A percentile compares a stretch with the other conserved stretches of the same genome.
These are phyloP conservation scores for Puffinus mauretanicus DNA, from an alignment of 2,113 vertebrate species.

Conservation along the genomic window DNA sequence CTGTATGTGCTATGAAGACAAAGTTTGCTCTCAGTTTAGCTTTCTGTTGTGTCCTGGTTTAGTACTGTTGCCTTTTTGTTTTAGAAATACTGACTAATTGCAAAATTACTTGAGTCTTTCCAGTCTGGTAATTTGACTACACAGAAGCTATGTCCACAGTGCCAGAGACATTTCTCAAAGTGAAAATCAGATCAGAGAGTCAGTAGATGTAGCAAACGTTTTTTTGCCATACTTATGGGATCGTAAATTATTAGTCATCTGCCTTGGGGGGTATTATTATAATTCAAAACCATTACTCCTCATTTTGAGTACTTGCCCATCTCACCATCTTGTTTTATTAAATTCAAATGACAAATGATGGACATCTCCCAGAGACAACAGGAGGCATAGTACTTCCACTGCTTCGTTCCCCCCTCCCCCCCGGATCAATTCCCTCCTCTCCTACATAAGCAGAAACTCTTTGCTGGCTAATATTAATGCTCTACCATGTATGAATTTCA, in stretches of 20 bases:
- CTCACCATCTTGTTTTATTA: conserved; percentile 13
- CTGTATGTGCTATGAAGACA: neutral
- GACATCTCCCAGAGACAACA: neutral
- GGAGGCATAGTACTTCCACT: neutral
- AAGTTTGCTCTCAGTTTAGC: neutral
- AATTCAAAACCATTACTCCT: conserved; percentile 25
- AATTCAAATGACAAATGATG: conserved; percentile 11
- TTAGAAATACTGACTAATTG: neutral
- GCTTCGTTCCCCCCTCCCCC: neutral
- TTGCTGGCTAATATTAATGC: neutral
- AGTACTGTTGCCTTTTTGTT: neutral
- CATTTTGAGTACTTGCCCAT: neutral
- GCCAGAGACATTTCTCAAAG: conserved; percentile 46
- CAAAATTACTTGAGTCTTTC: neutral
- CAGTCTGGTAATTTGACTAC: neutral
- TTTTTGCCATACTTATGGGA: neutral
- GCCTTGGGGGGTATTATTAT: conserved; percentile 47
- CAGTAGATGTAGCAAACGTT: neutral
- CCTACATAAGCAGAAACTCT: neutral
- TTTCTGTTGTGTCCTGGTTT: neutral
- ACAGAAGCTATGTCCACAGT: neutral
- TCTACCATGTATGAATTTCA: neutral
- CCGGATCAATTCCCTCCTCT: neutral
- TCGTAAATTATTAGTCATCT: conserved; percentile 68
- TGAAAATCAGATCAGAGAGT: conserved; percentile 53